Percentiles rank a stretch among this genome's conserved stretches.
phyloP scores from a whole-genome alignment of 2,888 invertebrate species.

The Acronicta psi region DNA sequence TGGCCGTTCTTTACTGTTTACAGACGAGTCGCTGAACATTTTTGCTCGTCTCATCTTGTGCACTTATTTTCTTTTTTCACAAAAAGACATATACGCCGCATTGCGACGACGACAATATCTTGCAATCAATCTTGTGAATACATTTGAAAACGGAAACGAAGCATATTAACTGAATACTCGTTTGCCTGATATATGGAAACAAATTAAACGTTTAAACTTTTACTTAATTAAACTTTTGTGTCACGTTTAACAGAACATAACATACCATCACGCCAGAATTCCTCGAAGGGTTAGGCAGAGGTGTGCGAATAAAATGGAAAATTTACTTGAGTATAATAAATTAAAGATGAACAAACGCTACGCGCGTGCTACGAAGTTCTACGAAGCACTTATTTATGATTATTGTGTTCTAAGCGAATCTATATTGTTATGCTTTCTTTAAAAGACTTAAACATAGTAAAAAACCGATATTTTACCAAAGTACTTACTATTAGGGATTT shows the following conservation, averaged over 20 bases:
- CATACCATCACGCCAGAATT: too few relatives aligned
- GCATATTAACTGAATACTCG: slow-evolving; percentile 7
- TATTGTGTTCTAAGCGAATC: neutral
- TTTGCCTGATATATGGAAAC: slow-evolving; percentile 12
- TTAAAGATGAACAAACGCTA: slow-evolving; percentile 7
- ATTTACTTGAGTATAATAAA: too few relatives aligned
- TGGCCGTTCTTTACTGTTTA: slow-evolving; percentile 65
- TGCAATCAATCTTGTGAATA: slow-evolving; percentile 20
- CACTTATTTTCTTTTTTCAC: slow-evolving; percentile 31
- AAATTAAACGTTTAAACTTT: slow-evolving; percentile 21
- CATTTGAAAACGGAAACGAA: slow-evolving; percentile 13
- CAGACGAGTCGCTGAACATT: slow-evolving; percentile 59
- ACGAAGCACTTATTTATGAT: slow-evolving; percentile 24
- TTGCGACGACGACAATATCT: slow-evolving; percentile 45
- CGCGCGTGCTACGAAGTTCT: slow-evolving; percentile 41
- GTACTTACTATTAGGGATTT: neutral
- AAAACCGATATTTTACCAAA: neutral
- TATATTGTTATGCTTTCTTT: neutral
- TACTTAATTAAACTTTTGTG: neutral
- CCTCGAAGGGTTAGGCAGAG: too few relatives aligned
- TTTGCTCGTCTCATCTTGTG: slow-evolving; percentile 49
- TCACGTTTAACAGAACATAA: too few relatives aligned
- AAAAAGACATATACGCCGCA: slow-evolving; percentile 24
- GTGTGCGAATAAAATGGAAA: too few relatives aligned
- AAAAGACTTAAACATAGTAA: neutral